Conservation (phyloP, 2,113 vertebrate species). For the Chlamydotis undulata region DNA sequence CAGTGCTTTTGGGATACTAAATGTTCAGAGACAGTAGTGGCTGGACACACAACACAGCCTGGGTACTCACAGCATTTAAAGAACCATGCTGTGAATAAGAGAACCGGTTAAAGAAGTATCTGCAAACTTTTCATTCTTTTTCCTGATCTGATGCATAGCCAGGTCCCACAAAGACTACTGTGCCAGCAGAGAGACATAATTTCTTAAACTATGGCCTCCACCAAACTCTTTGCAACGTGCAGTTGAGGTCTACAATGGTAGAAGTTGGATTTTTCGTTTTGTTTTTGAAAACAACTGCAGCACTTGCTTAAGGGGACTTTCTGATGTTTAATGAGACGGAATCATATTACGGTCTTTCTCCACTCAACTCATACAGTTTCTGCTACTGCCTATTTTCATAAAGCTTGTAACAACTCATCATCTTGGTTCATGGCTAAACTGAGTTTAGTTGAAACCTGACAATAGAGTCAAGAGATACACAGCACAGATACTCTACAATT, state of each 20-base stretch:
- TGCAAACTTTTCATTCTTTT: background rate
- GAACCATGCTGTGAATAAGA: background rate
- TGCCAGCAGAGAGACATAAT: background rate
- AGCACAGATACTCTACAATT: background rate
- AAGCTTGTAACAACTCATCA: background rate
- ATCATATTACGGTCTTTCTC: background rate
- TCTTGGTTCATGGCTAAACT: background rate
- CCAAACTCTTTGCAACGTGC: background rate
- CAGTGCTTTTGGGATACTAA: background rate
- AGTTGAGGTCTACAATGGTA: background rate
- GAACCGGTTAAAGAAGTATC: background rate
- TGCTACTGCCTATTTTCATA: slow-evolving; percentile 4
- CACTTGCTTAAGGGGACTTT: background rate
- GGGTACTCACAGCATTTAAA: background rate
- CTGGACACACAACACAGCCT: accelerated
- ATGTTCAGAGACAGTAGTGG: background rate
- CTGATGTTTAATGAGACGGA: background rate
- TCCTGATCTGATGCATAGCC: background rate
- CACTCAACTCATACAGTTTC: background rate
- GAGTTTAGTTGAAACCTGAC: slow-evolving; percentile 28
- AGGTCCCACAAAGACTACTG: background rate
- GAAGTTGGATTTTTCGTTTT: background rate
- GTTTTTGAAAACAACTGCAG: background rate
- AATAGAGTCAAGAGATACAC: background rate
- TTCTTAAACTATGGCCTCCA: background rate